phyloP scores from a whole-genome alignment of 37 sponge, comb jelly and placozoan species.

The Beroe forskalii region DNA sequence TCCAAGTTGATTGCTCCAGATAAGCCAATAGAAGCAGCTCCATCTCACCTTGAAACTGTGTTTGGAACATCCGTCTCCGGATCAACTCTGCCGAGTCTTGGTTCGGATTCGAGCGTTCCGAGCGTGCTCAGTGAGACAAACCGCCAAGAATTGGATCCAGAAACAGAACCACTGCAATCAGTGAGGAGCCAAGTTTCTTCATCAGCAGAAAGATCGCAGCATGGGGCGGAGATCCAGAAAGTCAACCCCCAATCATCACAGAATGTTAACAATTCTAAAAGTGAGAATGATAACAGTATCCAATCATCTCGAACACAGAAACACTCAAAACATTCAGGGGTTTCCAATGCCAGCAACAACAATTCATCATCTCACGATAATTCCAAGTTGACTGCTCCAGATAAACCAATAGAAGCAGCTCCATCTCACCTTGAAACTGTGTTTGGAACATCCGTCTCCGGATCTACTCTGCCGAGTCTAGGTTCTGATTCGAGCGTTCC shows the following conservation, averaged over 20 bases:
- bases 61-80: not conserved
- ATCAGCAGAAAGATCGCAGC: too few relatives aligned
- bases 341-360: not conserved
- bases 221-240: too few relatives aligned
- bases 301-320: too few relatives aligned
- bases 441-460: not conserved
- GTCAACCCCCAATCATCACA: too few relatives aligned
- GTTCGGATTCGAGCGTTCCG: too few relatives aligned
- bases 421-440: not conserved
- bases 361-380: not conserved
- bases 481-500: too few relatives aligned
- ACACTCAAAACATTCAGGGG: not conserved
- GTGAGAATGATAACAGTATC: too few relatives aligned
- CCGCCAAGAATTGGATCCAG: too few relatives aligned
- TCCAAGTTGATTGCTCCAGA: not conserved
- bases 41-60: not conserved
- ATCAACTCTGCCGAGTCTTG: not conserved
- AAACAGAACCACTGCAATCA: too few relatives aligned
- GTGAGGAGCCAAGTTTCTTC: too few relatives aligned
- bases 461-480: not conserved
- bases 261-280: too few relatives aligned
- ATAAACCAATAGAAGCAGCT: not conserved
- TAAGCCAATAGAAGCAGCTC: not conserved
- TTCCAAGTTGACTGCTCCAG: not conserved
- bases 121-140: too few relatives aligned